A percentile compares a stretch with the other conserved stretches of the same genome.
Conservation (phyloP, 64 coral and sea anemone genomes). For the Platygyra sinensis region DNA sequence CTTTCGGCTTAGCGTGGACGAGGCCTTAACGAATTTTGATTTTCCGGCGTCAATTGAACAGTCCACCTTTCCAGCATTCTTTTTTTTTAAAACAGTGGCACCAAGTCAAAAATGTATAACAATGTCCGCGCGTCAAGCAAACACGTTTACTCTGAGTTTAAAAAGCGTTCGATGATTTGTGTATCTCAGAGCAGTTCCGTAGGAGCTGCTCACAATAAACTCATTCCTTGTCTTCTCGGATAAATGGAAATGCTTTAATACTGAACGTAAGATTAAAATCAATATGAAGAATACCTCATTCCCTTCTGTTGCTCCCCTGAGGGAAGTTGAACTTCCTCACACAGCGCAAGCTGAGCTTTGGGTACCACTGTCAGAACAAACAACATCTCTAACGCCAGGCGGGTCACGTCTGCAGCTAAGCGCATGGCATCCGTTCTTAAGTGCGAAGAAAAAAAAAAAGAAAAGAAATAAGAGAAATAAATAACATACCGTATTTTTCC, state of each 20-base stretch:
- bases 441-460: background rate
- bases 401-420: conserved; percentile 71
- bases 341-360: conserved; percentile 74
- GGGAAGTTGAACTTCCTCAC: conserved; percentile 76
- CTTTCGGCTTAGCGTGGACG: too few relatives aligned
- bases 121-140: too few relatives aligned
- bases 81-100: too few relatives aligned
- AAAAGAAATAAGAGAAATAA: background rate
- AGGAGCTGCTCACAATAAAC: too few relatives aligned
- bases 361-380: conserved; percentile 77
- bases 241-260: background rate
- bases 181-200: too few relatives aligned
- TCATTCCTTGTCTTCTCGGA: too few relatives aligned
- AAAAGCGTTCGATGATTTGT: too few relatives aligned
- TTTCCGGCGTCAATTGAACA: too few relatives aligned
- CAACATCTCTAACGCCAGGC: conserved; percentile 85
- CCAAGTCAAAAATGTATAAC: too few relatives aligned
- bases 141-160: too few relatives aligned
- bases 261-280: background rate
- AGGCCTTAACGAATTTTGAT: too few relatives aligned
- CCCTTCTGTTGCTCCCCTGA: conserved; percentile 68
- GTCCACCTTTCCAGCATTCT: too few relatives aligned
- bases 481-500: background rate
- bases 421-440: conserved; percentile 4
- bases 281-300: conserved; percentile 61